Percentiles rank a stretch among this genome's conserved stretches.
phyloP scores from a whole-genome alignment of 2,888 invertebrate genomes.

The Zygogramma bicolorata region DNA sequence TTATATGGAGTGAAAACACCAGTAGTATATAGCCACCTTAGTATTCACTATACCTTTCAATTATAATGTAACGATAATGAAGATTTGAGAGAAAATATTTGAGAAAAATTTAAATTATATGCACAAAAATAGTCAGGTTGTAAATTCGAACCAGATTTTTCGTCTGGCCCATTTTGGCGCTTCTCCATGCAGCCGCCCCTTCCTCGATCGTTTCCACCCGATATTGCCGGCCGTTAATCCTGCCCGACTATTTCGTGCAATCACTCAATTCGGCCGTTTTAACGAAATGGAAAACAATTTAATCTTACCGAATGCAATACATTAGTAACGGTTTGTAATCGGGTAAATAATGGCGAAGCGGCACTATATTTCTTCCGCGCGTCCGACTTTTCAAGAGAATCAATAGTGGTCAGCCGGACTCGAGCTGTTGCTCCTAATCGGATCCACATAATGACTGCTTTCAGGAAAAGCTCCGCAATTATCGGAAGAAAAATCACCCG shows the following conservation, averaged over 20 bases:
- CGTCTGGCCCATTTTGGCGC: neutral
- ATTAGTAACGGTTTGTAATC: constrained; percentile 50
- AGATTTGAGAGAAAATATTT: too few species aligned
- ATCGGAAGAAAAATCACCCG: constrained; percentile 56
- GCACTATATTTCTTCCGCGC: constrained; percentile 53
- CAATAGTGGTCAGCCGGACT: constrained; percentile 52
- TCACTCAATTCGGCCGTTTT: constrained; percentile 39
- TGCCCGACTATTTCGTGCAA: constrained; percentile 21
- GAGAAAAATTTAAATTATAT: too few species aligned
- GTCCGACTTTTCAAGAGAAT: constrained; percentile 48
- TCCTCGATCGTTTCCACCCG: neutral
- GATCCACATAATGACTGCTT: constrained; percentile 59
- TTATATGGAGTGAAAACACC: too few species aligned
- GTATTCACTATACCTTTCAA: too few species aligned
- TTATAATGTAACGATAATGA: too few species aligned
- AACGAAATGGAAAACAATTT: constrained; percentile 46
- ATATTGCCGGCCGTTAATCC: constrained; percentile 19
- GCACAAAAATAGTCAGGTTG: neutral
- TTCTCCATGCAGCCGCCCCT: neutral
- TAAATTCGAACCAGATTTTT: neutral
- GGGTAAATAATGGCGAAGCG: constrained; percentile 52
- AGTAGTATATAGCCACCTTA: too few species aligned
- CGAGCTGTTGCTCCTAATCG: constrained; percentile 55
- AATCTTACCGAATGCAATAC: constrained; percentile 45
- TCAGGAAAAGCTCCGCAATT: constrained; percentile 56